A percentile compares a stretch with the other conserved stretches of the same genome.
These are phyloP conservation scores for Panurus biarmicus DNA, from an alignment of 2,113 vertebrate genomes.

Conservation along the genomic window DNA sequence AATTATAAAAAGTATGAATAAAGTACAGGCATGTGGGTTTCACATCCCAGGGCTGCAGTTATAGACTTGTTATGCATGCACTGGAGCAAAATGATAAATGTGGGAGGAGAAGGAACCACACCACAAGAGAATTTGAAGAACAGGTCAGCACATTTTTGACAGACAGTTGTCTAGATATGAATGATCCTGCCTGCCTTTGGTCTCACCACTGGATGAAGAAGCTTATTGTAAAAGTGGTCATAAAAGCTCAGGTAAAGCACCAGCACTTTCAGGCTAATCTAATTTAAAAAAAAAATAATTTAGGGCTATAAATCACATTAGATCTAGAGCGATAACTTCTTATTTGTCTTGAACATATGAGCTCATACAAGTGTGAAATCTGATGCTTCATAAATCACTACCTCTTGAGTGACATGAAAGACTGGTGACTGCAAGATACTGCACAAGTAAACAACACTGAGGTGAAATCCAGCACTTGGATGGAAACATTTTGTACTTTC, in stretches of 20 bases:
- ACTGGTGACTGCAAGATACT: not conserved
- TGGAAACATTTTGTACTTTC: slow-evolving; percentile 33
- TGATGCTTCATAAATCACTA: not conserved
- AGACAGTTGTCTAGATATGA: not conserved
- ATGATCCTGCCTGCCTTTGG: not conserved
- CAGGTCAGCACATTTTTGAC: not conserved
- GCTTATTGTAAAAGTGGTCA: not conserved
- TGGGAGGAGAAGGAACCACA: not conserved
- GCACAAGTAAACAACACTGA: not conserved
- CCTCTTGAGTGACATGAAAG: not conserved
- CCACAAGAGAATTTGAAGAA: not conserved
- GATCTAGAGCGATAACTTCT: not conserved
- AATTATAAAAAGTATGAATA: not conserved
- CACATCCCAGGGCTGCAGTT: not conserved
- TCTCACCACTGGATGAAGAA: not conserved
- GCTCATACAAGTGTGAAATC: not conserved
- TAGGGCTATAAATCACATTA: not conserved
- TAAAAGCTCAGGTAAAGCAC: not conserved
- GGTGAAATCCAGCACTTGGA: slow-evolving; percentile 1
- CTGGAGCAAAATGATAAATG: not conserved
- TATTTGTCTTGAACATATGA: not conserved
- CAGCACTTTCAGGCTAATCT: not conserved
- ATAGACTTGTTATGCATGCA: not conserved
- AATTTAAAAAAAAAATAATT: not conserved
- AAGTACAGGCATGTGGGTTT: not conserved